Evolutionary conservation across 2,797 vertebrate genomes (phyloP), one percentile per base, ranked within the genome.

Genomic region (Austrolebias charrua): DNA sequence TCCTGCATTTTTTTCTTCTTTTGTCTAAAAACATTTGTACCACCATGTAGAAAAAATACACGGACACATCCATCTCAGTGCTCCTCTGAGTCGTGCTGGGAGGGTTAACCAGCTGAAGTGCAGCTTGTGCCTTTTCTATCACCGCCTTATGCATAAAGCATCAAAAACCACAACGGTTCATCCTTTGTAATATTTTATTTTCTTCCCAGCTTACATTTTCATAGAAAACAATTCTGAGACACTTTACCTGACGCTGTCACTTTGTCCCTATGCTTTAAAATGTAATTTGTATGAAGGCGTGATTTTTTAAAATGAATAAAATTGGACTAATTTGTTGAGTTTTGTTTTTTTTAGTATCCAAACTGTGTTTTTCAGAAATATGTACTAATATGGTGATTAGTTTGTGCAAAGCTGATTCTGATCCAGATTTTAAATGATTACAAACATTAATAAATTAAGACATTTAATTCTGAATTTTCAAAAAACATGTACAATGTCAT

Each of bases 281-380:
- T 90, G 80, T 82, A 86, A 86, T 67, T 72, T 82, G 57, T 73
- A 76, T 78, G 54, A 71, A 83, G 67, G 66, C 73, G 78, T 84
- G 77, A 88, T 87, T 91, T 89, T 85, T 86, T 14, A 12, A 43
- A 83, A 88, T 85, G 46, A 89, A 92, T 91, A 91, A 90, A 90
- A 80, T 69, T 72, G 12, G 28, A 80, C 80, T 80, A 62, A 85
- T 73, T 82, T 69, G 6, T 55, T 2, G 10, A 6, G 5, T 15
- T 20, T 35, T 54, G 47, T 1, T 16, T 50, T 55, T 18, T 54
- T 53, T 20, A 55, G 33, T 2, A 31, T 16, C 29, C 13, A 44
- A 57, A 24, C 15, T 2, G 18, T n/a, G 1, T 7, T 14, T 35
- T 49, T 49, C 6, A 42, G 14, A 2, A 10, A 35, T 20, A 1